Base-by-base conservation (phyloP, 2,113 vertebrate species). In the Bos indicus region DNA sequence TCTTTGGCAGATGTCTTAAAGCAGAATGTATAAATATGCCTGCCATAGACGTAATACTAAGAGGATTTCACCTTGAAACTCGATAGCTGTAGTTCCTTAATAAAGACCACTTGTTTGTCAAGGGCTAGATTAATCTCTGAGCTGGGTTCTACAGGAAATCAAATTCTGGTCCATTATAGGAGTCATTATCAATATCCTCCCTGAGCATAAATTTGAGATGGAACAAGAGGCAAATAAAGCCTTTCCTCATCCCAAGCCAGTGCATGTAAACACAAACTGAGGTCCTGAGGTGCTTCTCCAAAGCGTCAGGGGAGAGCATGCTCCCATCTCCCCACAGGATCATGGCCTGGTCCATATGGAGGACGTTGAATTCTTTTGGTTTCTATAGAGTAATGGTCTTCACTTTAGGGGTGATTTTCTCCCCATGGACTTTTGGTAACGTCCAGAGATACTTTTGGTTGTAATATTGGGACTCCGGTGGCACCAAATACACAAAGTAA, bases 81-180 rank as follows among this genome's bases (percentile, higher is more conserved):
- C 60, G 26, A 81, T 52, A 92, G 15, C 56, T 86, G 3, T 92
- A 90, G 92, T 95, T 95, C n/a, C 36, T 88, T 97, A 90, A 93
- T 90, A 97, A 97, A 95, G 52, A 59, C 19, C 59, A 84, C 87
- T 96, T 96, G 80, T 92, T 96, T 82, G 4, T 90, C 81, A 60
- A 94, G 64, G 43, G 57, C 40, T 88, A 91, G 19, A 81, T 85
- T 95, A 93, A 21, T 57, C 64, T 92, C n/a, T 93, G 77, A 94
- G 36, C 51, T 90, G 95, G 23, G 19, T 92, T 93, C 43, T 19
- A 84, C 10, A 88, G 80, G 84, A 97, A 96, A 93, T 92, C 26
- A 52, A 77, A 64, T 56, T 81, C 64, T 94, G 17, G 10, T 89
- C 67, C 52, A 71, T 54, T 57, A n/a, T 23, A 77, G 54, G n/a